Conservation (phyloP, 2,888 invertebrate species). For the Emmelina monodactyla region DNA sequence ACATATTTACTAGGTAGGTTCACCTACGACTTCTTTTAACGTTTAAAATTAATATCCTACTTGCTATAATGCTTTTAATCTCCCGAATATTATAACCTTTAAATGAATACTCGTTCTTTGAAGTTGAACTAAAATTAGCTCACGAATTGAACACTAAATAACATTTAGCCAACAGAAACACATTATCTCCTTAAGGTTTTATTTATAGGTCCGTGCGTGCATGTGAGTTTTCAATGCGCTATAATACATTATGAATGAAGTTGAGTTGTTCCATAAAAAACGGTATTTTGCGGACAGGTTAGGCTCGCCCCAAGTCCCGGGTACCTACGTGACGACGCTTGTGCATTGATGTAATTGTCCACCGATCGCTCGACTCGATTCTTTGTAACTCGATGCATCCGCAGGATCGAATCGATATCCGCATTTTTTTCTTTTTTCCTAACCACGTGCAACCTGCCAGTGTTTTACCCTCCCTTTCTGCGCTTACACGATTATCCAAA, state of each 20-base stretch:
- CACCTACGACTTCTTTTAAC: too few relatives aligned
- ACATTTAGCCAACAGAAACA: conserved; percentile 14
- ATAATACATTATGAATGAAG: conserved; percentile 64
- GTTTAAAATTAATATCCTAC: too few relatives aligned
- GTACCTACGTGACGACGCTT: conserved; percentile 43
- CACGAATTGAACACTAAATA: too few relatives aligned
- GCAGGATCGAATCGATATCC: conserved; percentile 30
- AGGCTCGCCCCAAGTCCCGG: conserved; percentile 34
- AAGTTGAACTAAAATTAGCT: too few relatives aligned
- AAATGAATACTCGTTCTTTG: too few relatives aligned
- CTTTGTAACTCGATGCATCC: conserved; percentile 33
- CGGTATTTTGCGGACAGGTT: conserved; percentile 51
- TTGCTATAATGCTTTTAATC: too few relatives aligned
- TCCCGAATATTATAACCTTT: too few relatives aligned
- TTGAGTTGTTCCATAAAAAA: conserved; percentile 48
- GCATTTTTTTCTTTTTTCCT: conserved; percentile 25
- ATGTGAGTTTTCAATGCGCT: conserved; percentile 38
- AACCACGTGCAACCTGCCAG: conserved; percentile 19
- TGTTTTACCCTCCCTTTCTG: conserved; percentile 6
- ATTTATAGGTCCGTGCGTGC: conserved; percentile 26
- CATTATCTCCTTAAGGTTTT: conserved; percentile 30
- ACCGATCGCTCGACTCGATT: conserved; percentile 33
- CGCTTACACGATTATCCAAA: conserved; percentile 29
- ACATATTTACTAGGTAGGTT: conserved; percentile 23
- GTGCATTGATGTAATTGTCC: conserved; percentile 52